These are phyloP conservation scores for Leucophenga montana DNA, from an alignment of 2,888 invertebrate species.

Conservation along the genomic window DNA sequence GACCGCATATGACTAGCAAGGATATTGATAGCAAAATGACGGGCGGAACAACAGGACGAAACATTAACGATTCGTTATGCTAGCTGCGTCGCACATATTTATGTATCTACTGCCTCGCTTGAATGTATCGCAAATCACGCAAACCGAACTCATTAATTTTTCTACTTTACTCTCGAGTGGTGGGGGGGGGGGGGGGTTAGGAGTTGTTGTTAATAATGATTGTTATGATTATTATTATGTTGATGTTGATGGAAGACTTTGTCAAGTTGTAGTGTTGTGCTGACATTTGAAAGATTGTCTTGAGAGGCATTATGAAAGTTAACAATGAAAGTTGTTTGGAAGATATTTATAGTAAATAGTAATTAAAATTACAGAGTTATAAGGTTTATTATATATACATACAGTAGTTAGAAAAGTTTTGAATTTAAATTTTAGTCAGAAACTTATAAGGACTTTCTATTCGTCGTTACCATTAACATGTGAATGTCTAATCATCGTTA, in stretches of 20 bases:
- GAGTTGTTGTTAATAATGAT: constrained; percentile 17
- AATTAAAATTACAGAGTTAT: too few species aligned
- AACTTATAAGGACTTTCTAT: too few species aligned
- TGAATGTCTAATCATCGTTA: too few species aligned
- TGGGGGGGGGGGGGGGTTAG: not conserved
- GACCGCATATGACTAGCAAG: constrained; percentile 52
- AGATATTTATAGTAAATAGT: too few species aligned
- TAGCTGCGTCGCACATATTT: constrained; percentile 4
- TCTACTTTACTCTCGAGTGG: not conserved
- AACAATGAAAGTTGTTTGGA: not conserved
- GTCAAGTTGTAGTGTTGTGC: not conserved
- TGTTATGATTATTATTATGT: constrained; percentile 1
- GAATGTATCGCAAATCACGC: constrained; percentile 57
- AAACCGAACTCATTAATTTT: constrained; percentile 31
- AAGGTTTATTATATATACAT: too few species aligned
- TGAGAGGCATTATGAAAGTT: not conserved
- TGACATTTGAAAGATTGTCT: not conserved
- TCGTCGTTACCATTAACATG: too few species aligned
- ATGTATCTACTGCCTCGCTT: not conserved
- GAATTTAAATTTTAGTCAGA: too few species aligned
- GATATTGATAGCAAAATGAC: constrained; percentile 47
- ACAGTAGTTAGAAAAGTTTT: too few species aligned
- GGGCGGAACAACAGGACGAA: constrained; percentile 26
- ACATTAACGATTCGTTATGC: constrained; percentile 38
- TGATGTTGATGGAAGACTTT: not conserved